These are phyloP conservation scores for Brachyptera putata DNA, from an alignment of 2,888 invertebrate genomes.

Conservation along the genomic window DNA sequence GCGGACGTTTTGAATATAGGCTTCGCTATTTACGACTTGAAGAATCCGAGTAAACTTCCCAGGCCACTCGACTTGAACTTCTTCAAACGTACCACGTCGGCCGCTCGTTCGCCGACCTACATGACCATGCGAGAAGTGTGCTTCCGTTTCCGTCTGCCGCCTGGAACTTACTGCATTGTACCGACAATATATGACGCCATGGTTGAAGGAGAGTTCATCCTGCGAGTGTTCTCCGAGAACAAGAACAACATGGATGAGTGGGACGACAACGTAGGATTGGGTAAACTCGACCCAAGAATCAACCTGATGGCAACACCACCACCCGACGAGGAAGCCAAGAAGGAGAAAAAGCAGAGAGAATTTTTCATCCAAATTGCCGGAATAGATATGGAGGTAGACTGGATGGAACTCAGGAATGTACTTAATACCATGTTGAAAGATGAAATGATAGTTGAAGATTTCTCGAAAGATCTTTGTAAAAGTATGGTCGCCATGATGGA, in stretches of 20 bases:
- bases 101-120: constrained; percentile 87
- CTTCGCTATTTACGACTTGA: constrained; percentile 85
- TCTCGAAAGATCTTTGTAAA: no score
- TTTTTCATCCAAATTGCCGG: constrained; percentile 87
- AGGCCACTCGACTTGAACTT: constrained; percentile 79
- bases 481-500: no score
- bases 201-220: constrained; percentile 92
- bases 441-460: constrained; percentile 61
- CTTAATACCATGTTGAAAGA: constrained; percentile 83
- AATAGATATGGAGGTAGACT: constrained; percentile 87
- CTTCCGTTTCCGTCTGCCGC: constrained; percentile 86
- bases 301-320: constrained; percentile 43
- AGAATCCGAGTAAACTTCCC: constrained; percentile 60
- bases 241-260: constrained; percentile 84
- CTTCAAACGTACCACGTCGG: constrained; percentile 92
- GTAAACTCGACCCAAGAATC: constrained; percentile 75
- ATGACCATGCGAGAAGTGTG: constrained; percentile 94
- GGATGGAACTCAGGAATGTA: constrained; percentile 88
- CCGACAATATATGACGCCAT: constrained; percentile 96
- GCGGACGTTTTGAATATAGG: constrained; percentile 92
- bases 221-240: constrained; percentile 93
- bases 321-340: constrained; percentile 29
- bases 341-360: constrained; percentile 58
- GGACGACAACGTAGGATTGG: constrained; percentile 81
- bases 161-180: constrained; percentile 90